Conservation (phyloP, 1,140 invertebrate species). For the Triops longicaudatus region DNA sequence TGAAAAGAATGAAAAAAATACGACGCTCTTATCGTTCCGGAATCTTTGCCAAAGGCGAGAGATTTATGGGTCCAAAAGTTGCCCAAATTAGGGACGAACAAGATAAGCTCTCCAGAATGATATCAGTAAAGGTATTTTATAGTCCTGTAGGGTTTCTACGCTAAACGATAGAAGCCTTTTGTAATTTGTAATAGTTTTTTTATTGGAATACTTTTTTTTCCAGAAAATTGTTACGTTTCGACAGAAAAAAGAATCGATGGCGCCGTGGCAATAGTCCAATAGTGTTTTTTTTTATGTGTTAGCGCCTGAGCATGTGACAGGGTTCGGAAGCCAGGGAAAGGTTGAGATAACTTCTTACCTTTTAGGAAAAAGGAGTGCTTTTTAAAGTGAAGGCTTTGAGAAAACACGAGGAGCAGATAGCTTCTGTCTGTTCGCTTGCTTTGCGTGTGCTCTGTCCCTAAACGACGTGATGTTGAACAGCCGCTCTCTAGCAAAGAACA, state of each 20-base stretch:
- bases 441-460: background rate
- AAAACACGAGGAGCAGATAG: background rate
- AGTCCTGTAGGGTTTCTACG: background rate
- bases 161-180: background rate
- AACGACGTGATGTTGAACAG: background rate
- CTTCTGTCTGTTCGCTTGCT: background rate
- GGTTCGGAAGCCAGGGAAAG: background rate
- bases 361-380: background rate
- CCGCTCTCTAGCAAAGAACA: background rate
- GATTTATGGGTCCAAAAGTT: slow-evolving; percentile 3
- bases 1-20: background rate
- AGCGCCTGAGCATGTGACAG: background rate
- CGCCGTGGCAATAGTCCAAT: slow-evolving; percentile 4
- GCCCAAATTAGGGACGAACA: background rate
- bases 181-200: background rate
- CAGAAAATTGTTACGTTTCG: background rate
- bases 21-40: background rate
- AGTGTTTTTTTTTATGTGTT: background rate
- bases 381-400: background rate
- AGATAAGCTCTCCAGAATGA: background rate
- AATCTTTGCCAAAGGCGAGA: background rate
- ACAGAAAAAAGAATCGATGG: background rate
- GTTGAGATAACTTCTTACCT: background rate
- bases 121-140: background rate
- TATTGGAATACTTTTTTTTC: background rate